Percentiles rank a stretch among this genome's conserved stretches.
phyloP scores from a whole-genome alignment of 1,140 invertebrate genomes.

The Venturia canescens region DNA sequence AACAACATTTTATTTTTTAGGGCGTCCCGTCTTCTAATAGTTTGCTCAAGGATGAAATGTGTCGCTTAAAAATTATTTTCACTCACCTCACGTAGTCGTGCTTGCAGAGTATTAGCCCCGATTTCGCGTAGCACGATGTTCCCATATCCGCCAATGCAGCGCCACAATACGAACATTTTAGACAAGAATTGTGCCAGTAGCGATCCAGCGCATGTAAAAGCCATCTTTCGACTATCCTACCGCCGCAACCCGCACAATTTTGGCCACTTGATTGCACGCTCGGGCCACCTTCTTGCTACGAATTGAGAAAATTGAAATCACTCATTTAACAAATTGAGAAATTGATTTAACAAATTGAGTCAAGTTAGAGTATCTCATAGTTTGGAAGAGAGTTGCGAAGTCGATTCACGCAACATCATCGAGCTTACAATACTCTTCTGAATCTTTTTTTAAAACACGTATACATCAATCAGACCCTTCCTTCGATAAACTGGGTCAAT shows the following conservation, averaged over 20 bases:
- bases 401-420: too few species aligned
- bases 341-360: too few species aligned
- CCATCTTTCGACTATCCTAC: slow-evolving; percentile 92
- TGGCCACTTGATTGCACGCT: slow-evolving; percentile 71
- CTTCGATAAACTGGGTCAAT: too few species aligned
- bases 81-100: slow-evolving; percentile 94
- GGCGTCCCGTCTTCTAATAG: too few species aligned
- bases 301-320: slow-evolving; percentile 67
- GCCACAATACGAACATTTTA: slow-evolving; percentile 94
- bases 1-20: too few species aligned
- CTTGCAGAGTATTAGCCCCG: slow-evolving; percentile 95
- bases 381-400: too few species aligned
- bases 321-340: slow-evolving; percentile 11
- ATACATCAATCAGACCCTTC: too few species aligned
- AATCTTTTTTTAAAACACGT: too few species aligned
- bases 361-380: too few species aligned
- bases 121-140: slow-evolving; percentile 92
- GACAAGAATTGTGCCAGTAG: slow-evolving; percentile 95
- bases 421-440: too few species aligned
- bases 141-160: slow-evolving; percentile 92
- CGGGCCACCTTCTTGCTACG: slow-evolving; percentile 77
- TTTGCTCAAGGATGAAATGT: too few species aligned
- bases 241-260: slow-evolving; percentile 80
- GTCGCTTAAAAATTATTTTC: too few species aligned
- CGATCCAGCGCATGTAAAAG: slow-evolving; percentile 92